phyloP scores from a whole-genome alignment of 1,140 invertebrate genomes.

The Contarinia nasturtii region DNA sequence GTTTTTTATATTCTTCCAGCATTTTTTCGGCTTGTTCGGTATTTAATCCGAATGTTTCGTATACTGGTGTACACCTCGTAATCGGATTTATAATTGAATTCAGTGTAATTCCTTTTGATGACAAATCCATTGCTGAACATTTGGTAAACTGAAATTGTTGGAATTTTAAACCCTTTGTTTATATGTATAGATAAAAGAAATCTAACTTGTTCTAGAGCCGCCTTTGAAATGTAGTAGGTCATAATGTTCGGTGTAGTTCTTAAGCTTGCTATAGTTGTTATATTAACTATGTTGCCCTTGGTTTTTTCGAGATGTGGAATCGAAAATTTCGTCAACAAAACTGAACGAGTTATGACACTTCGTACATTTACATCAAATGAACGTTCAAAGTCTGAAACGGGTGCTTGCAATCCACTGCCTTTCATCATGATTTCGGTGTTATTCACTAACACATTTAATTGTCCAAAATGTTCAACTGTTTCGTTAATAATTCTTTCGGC shows the following conservation, averaged over 20 bases:
- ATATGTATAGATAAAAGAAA: too few species aligned
- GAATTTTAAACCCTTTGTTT: too few species aligned
- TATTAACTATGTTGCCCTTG: conserved; percentile 64
- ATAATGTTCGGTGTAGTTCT: conserved; percentile 55
- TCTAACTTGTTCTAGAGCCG: too few species aligned
- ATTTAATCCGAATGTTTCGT: conserved; percentile 16
- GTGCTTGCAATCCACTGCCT: conserved; percentile 67
- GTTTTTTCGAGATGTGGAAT: conserved; percentile 63
- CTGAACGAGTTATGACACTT: too few species aligned
- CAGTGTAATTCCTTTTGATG: conserved; percentile 33
- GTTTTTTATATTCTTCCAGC: too few species aligned
- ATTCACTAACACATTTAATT: conserved; percentile 65
- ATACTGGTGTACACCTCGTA: conserved; percentile 37
- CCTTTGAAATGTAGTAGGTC: conserved; percentile 75
- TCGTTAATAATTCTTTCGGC: conserved; percentile 47
- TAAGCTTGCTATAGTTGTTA: conserved; percentile 73
- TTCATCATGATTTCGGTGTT: conserved; percentile 69
- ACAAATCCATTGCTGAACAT: conserved; percentile 34
- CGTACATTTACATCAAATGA: conserved; percentile 66
- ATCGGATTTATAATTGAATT: conserved; percentile 46
- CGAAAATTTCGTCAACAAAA: conserved; percentile 39
- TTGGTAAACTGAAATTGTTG: conserved; percentile 47
- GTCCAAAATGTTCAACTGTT: conserved; percentile 47
- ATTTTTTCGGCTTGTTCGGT: too few species aligned
- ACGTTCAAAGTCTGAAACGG: conserved; percentile 62